phyloP scores from a whole-genome alignment of 2,797 vertebrate genomes.

The Hephaestus fuliginosus region DNA sequence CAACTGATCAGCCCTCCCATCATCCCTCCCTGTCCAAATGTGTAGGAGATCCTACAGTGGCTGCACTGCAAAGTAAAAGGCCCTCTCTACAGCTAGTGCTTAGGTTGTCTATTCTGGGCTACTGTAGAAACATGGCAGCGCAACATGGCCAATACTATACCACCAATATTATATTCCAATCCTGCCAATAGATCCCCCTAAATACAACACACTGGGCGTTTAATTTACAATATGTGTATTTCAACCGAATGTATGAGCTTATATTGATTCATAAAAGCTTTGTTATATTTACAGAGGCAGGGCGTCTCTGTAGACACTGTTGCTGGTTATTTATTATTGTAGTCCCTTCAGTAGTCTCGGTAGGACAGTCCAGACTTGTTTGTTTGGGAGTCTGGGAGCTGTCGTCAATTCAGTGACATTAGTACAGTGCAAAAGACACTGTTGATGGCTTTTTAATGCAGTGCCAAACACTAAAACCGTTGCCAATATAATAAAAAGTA shows the following conservation, averaged over 20 bases:
- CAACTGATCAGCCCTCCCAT: no score
- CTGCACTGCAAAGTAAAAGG: no score
- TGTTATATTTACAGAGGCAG: neutral
- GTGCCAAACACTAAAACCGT: neutral
- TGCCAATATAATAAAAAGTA: conserved; percentile 13
- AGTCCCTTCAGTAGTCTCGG: conserved; percentile 1
- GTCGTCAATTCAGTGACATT: conserved; percentile 10
- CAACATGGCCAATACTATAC: no score
- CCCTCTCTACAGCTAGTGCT: no score
- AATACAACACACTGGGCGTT: no score
- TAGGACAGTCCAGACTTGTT: neutral
- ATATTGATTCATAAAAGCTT: neutral
- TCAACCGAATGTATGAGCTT: neutral
- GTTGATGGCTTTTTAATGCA: conserved; percentile 16
- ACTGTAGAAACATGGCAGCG: no score
- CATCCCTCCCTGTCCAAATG: no score
- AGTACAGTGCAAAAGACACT: neutral
- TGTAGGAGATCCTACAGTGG: no score
- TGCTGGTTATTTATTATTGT: neutral
- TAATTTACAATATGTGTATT: neutral
- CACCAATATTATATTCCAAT: no score
- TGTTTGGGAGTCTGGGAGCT: conserved; percentile 19
- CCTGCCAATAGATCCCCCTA: no score
- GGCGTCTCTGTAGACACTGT: neutral
- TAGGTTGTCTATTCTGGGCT: no score